Evolutionary conservation across 2,797 vertebrate species (phyloP).

Genomic region (Sardinella longiceps): DNA sequence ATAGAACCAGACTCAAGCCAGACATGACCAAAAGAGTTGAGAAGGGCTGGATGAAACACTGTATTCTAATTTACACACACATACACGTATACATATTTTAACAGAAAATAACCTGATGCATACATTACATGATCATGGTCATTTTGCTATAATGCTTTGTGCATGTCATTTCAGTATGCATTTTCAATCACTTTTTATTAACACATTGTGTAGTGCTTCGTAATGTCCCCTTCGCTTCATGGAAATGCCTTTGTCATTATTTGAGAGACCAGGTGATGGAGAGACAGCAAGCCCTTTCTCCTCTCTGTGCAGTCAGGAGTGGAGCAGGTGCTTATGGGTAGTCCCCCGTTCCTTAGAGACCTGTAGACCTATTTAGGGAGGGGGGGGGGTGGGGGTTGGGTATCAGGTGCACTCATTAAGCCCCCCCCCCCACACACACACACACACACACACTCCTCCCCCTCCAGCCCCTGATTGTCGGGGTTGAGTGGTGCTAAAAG

Average conservation of each 20-base stretch:
- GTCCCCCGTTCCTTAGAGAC: background rate
- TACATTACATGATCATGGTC: constrained; percentile 51
- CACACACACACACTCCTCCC: no score
- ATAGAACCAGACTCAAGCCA: constrained; percentile 12
- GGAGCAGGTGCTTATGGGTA: constrained; percentile 19
- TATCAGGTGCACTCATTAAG: background rate
- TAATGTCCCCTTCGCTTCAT: constrained; percentile 57
- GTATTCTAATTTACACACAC: constrained; percentile 39
- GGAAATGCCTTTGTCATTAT: background rate
- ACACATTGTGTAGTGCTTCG: background rate
- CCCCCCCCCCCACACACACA: background rate
- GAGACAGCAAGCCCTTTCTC: background rate
- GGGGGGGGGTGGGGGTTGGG: background rate
- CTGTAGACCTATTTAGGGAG: background rate
- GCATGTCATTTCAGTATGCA: constrained; percentile 42
- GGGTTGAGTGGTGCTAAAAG: constrained; percentile 42
- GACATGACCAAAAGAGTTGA: background rate
- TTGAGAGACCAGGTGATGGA: background rate
- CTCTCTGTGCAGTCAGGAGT: constrained; percentile 49
- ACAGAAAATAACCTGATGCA: no score
- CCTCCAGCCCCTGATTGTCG: constrained; percentile 9
- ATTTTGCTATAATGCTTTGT: constrained; percentile 35
- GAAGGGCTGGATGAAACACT: background rate
- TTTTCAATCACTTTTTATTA: constrained; percentile 44
- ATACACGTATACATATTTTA: no score